phyloP scores from a whole-genome alignment of 1,140 invertebrate genomes.

The Sitodiplosis mosellana region DNA sequence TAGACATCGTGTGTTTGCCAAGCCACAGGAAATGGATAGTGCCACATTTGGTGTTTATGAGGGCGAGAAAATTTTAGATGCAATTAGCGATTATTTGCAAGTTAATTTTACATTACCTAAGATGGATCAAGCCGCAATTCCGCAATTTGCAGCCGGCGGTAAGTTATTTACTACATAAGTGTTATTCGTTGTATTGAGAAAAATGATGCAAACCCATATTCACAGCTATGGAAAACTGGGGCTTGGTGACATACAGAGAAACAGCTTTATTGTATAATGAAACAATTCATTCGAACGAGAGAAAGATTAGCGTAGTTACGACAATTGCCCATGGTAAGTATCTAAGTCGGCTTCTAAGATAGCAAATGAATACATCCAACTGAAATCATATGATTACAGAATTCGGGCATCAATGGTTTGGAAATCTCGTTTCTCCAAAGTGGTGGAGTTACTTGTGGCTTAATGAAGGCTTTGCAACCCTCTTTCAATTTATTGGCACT shows the following conservation, averaged over 20 bases:
- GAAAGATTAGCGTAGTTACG: slow-evolving; percentile 1
- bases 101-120: neutral
- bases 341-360: neutral
- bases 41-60: neutral
- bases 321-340: slow-evolving; percentile 37
- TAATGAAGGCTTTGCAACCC: slow-evolving; percentile 34
- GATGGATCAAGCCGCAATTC: neutral
- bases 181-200: too few relatives aligned
- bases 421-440: slow-evolving; percentile 39
- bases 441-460: slow-evolving; percentile 44
- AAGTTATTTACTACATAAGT: too few relatives aligned
- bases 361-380: too few relatives aligned
- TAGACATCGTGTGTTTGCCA: neutral
- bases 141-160: neutral
- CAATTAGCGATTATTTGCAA: neutral
- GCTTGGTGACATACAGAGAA: slow-evolving; percentile 26
- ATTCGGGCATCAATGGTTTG: slow-evolving; percentile 30
- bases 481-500: slow-evolving; percentile 25
- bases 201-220: slow-evolving; percentile 8
- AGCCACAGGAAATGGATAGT: neutral
- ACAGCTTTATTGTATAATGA: too few relatives aligned
- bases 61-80: neutral
- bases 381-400: too few relatives aligned
- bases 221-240: slow-evolving; percentile 76
- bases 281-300: neutral